These are phyloP conservation scores for Rallus crepitans DNA, from an alignment of 2,797 vertebrate genomes.

Conservation along the genomic window DNA sequence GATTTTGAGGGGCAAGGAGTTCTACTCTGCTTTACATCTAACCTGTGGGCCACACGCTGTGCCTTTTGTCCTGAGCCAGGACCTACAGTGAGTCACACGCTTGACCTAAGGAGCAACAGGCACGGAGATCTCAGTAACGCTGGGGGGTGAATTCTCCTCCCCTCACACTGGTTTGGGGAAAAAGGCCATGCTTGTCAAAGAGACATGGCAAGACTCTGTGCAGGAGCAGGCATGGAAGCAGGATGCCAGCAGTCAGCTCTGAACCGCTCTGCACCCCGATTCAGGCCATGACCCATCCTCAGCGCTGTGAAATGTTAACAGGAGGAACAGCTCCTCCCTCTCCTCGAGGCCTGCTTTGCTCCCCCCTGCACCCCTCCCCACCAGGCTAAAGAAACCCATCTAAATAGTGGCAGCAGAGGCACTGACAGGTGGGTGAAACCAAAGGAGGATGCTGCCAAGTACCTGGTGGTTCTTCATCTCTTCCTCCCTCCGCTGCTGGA, in stretches of 20 bases:
- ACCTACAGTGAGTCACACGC: accelerated
- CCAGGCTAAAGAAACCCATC: neutral
- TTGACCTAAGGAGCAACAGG: accelerated
- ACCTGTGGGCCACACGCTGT: accelerated
- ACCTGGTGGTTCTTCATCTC: slow-evolving; percentile 85
- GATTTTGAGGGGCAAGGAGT: neutral
- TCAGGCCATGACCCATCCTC: neutral
- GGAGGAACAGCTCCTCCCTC: too few species aligned
- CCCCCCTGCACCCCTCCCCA: too few species aligned
- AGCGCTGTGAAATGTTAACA: accelerated
- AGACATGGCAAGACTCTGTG: accelerated
- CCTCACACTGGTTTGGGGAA: neutral
- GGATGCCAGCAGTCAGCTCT: too few species aligned
- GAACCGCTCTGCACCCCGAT: too few species aligned
- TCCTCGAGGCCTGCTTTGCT: neutral
- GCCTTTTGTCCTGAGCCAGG: neutral
- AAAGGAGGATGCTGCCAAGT: neutral
- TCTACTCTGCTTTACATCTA: neutral
- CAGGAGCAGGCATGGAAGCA: accelerated
- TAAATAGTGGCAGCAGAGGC: accelerated
- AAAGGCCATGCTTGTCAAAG: neutral
- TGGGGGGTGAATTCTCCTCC: accelerated
- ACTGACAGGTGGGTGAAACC: too few species aligned
- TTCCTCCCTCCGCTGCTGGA: slow-evolving; percentile 81
- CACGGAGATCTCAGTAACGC: neutral